These are phyloP conservation scores for Pterophyllum scalare DNA, from an alignment of 2,113 vertebrate genomes.

Conservation along the genomic window DNA sequence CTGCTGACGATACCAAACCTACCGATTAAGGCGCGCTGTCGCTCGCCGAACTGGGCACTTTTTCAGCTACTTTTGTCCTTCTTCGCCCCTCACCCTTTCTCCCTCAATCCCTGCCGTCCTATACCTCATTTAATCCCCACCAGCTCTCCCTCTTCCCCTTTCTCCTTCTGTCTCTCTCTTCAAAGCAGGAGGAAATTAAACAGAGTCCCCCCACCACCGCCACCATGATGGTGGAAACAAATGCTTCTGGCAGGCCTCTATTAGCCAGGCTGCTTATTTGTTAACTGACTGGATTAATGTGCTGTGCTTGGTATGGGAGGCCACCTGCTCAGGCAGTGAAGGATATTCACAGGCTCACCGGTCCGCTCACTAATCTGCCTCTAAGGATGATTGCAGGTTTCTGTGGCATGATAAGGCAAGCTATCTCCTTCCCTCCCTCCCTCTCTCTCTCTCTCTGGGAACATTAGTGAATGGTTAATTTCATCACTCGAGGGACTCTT, in stretches of 20 bases:
- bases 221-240: constrained; percentile 61
- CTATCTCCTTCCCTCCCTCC: neutral
- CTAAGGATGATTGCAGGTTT: constrained; percentile 71
- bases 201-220: neutral
- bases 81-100: neutral
- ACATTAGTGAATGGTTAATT: constrained; percentile 63
- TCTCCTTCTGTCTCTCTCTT: constrained; percentile 12
- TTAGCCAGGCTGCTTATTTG: constrained; percentile 76
- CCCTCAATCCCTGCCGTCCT: constrained; percentile 15
- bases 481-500: constrained; percentile 58
- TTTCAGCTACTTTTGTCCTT: constrained; percentile 49
- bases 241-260: constrained; percentile 67
- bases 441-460: constrained; percentile 24
- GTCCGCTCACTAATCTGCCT: constrained; percentile 72
- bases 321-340: constrained; percentile 74
- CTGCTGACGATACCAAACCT: constrained; percentile 65
- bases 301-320: constrained; percentile 69
- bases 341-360: constrained; percentile 67
- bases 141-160: neutral
- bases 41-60: constrained; percentile 40
- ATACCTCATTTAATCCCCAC: constrained; percentile 26
- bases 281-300: constrained; percentile 76
- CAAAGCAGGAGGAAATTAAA: constrained; percentile 72
- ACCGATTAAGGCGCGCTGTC: constrained; percentile 13
- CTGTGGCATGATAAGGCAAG: constrained; percentile 60